Evolutionary conservation across 2,888 invertebrate genomes (phyloP).

Genomic region (Tenthredo livida): DNA sequence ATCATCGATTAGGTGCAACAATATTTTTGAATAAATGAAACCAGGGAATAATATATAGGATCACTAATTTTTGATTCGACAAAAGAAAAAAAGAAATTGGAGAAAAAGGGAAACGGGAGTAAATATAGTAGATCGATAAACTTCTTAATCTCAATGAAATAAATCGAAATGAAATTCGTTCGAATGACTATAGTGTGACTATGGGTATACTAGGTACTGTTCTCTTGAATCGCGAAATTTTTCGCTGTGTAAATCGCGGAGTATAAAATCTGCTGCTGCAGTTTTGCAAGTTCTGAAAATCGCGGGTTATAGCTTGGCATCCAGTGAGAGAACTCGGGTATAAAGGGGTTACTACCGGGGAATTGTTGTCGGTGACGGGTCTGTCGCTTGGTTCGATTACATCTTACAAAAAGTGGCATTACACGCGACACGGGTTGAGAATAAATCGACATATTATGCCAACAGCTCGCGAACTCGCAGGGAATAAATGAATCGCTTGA

Average conservation of each 20-base stretch:
- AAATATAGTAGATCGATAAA: background rate
- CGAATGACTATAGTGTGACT: too few species aligned
- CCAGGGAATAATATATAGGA: too few species aligned
- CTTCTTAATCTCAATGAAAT: too few species aligned
- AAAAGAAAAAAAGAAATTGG: background rate
- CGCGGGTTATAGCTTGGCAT: background rate
- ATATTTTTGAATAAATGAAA: too few species aligned
- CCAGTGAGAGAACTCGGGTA: background rate
- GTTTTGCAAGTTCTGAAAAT: background rate
- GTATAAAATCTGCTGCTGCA: background rate
- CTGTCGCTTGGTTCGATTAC: constrained; percentile 69
- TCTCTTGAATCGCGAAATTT: background rate
- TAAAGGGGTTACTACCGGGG: background rate
- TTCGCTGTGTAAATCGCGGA: background rate
- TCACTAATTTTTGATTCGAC: background rate
- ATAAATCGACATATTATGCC: constrained; percentile 76
- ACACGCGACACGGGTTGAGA: constrained; percentile 74
- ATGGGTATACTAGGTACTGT: too few species aligned
- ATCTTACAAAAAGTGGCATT: constrained; percentile 74
- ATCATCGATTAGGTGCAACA: background rate
- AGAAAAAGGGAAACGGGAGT: background rate
- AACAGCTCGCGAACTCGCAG: constrained; percentile 28
- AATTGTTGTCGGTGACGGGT: constrained; percentile 43
- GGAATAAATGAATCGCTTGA: constrained; percentile 47
- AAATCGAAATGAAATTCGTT: too few species aligned